Percentiles rank a stretch among this genome's conserved stretches.
phyloP scores from a whole-genome alignment of 2,113 vertebrate genomes.

The Papio anubis region DNA sequence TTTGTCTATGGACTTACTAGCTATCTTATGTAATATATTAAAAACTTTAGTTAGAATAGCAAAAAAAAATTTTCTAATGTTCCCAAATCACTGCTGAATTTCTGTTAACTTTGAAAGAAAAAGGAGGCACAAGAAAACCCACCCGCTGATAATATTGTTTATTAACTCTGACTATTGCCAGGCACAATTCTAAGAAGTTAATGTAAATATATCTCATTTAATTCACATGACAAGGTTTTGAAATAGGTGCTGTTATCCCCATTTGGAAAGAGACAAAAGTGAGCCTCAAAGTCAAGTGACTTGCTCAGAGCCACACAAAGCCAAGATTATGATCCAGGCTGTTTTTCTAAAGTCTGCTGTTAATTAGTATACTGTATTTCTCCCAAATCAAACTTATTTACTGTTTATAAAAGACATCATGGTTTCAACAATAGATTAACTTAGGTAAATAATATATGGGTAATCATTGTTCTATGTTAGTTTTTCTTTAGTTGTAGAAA shows the following conservation, averaged over 20 bases:
- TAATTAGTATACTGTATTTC: not conserved
- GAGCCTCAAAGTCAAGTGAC: not conserved
- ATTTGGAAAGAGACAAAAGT: not conserved
- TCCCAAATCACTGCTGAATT: not conserved
- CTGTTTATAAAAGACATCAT: not conserved
- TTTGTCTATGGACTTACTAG: not conserved
- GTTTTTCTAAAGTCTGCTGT: not conserved
- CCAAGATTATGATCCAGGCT: not conserved
- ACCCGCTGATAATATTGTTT: not conserved
- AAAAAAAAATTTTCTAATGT: not conserved
- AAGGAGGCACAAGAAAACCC: not conserved
- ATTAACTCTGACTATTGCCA: not conserved
- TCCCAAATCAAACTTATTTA: not conserved
- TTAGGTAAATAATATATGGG: not conserved
- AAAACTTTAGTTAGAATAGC: not conserved
- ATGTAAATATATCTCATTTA: not conserved
- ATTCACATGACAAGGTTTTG: not conserved
- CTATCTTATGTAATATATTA: not conserved
- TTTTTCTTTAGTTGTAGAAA: not conserved
- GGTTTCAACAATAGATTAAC: not conserved
- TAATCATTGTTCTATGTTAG: not conserved
- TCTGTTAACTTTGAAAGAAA: not conserved
- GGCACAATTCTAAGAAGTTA: not conserved
- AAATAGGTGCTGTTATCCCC: not conserved
- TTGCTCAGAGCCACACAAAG: not conserved